phyloP scores from a whole-genome alignment of 2,888 invertebrate species.

The Rhogogaster chlorosoma region DNA sequence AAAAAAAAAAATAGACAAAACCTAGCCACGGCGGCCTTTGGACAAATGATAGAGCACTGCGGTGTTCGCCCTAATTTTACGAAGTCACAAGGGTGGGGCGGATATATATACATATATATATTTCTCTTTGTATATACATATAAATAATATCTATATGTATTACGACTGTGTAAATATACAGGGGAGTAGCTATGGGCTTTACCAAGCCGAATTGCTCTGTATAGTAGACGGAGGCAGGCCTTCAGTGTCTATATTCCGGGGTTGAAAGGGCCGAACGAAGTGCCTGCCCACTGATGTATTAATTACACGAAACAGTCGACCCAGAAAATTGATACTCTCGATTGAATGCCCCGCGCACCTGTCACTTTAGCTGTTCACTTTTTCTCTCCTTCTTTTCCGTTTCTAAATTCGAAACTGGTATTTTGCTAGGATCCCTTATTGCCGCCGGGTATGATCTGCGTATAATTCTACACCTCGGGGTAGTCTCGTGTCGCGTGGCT shows the following conservation, averaged over 20 bases:
- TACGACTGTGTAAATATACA: neutral
- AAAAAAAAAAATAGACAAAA: neutral
- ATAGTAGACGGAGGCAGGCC: conserved; percentile 10
- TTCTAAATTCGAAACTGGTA: neutral
- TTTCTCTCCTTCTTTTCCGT: neutral
- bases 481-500: neutral
- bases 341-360: conserved; percentile 51
- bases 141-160: conserved; percentile 17
- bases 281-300: conserved; percentile 64
- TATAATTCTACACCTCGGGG: neutral
- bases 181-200: neutral
- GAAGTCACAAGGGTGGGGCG: conserved; percentile 11
- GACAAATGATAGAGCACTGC: conserved; percentile 65
- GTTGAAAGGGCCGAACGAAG: conserved; percentile 56
- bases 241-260: conserved; percentile 1
- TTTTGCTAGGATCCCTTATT: conserved; percentile 1
- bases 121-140: neutral
- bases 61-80: conserved; percentile 52
- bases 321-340: conserved; percentile 66
- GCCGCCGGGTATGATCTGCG: conserved; percentile 22
- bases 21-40: conserved; percentile 55
- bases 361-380: conserved; percentile 1
- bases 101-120: neutral
- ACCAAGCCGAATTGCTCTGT: conserved; percentile 17
- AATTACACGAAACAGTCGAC: conserved; percentile 67